phyloP scores from a whole-genome alignment of 2,888 invertebrate species.

The Sinohyriopsis cumingii region DNA sequence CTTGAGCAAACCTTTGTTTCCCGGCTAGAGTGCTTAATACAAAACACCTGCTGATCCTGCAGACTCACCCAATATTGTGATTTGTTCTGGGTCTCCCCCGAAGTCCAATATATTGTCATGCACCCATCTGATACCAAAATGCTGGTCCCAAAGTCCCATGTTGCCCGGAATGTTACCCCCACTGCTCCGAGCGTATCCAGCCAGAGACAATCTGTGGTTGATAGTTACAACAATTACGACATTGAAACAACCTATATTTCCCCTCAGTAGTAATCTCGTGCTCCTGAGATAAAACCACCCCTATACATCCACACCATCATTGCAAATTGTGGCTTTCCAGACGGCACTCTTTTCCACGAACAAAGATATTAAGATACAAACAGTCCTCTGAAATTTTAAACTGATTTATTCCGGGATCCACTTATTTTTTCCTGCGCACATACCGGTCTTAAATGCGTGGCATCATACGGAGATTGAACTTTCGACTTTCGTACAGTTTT shows the following conservation, averaged over 20 bases:
- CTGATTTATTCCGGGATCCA: too few relatives aligned
- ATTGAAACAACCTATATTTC: background rate
- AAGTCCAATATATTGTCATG: slow-evolving; percentile 27
- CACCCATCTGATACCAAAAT: slow-evolving; percentile 31
- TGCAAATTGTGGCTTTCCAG: slow-evolving; percentile 3
- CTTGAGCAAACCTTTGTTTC: slow-evolving; percentile 24
- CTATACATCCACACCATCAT: slow-evolving; percentile 50
- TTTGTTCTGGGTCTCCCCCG: slow-evolving; percentile 17
- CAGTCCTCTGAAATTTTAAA: slow-evolving; percentile 40
- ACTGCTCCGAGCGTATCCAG: slow-evolving; percentile 23
- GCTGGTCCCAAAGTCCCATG: slow-evolving; percentile 37
- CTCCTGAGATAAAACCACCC: slow-evolving; percentile 40
- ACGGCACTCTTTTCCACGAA: slow-evolving; percentile 17
- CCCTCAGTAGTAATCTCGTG: background rate
- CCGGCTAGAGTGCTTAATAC: slow-evolving; percentile 28
- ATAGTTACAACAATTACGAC: slow-evolving; percentile 29
- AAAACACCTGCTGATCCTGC: slow-evolving; percentile 26
- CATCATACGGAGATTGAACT: slow-evolving; percentile 23
- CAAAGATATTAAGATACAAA: slow-evolving; percentile 49
- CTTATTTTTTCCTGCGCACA: slow-evolving; percentile 35
- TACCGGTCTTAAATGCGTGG: slow-evolving; percentile 33
- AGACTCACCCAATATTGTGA: slow-evolving; percentile 34
- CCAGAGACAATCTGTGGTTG: slow-evolving; percentile 28
- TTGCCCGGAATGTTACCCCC: slow-evolving; percentile 20
- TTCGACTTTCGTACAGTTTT: slow-evolving; percentile 27